Percentiles rank a stretch among this genome's conserved stretches.
Evolutionary conservation across 1,140 invertebrate species (phyloP).

Genomic region (Nymphalis io): DNA sequence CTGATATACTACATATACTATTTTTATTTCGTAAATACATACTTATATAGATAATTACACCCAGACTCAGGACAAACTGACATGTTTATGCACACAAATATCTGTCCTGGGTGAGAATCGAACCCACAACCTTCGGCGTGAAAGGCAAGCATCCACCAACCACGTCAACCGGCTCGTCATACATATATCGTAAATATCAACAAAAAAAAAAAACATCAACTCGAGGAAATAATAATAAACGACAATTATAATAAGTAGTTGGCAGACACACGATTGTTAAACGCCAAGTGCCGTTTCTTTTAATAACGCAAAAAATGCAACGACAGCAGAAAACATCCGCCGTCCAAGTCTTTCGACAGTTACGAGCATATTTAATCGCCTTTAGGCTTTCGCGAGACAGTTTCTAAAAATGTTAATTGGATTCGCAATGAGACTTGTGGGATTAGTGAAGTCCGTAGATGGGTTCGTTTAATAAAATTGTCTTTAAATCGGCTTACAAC

Average conservation of each 20-base stretch:
- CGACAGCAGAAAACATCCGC: not conserved
- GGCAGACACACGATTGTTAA: not conserved
- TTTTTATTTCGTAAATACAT: no score
- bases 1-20: no score
- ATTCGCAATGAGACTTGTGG: constrained; percentile 11
- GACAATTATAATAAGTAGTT: not conserved
- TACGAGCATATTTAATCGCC: not conserved
- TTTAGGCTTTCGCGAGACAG: not conserved
- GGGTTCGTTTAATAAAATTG: constrained; percentile 30
- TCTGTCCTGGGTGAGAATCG: no score
- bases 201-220: not conserved
- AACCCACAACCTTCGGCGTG: no score
- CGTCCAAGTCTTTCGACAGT: not conserved
- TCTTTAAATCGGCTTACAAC: constrained; percentile 39
- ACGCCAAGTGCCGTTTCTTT: not conserved
- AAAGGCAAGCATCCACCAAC: no score
- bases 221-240: not conserved
- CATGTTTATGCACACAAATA: no score
- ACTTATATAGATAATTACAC: no score
- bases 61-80: no score
- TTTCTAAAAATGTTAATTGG: constrained; percentile 24
- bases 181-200: no score
- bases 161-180: no score
- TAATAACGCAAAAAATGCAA: not conserved
- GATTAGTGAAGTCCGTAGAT: constrained; percentile 17